Conservation (phyloP, 53 echinoderm and acorn worm genomes). For the Patiria pectinifera region DNA sequence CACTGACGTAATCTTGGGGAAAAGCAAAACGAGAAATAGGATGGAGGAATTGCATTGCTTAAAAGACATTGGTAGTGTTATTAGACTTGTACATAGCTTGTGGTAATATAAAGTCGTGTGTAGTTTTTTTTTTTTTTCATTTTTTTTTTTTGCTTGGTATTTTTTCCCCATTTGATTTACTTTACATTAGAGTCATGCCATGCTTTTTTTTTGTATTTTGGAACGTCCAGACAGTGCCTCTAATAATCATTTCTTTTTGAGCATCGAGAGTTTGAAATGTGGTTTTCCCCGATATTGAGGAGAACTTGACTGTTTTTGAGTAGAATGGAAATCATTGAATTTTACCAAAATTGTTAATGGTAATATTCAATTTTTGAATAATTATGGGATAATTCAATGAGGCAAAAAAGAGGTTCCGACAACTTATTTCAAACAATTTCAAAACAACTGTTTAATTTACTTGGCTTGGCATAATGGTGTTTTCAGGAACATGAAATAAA, state of each 20-base stretch:
- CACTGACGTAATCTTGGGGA: neutral
- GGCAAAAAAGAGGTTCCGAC: neutral
- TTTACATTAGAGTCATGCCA: constrained; percentile 25
- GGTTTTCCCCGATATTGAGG: neutral
- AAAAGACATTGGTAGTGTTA: constrained; percentile 21
- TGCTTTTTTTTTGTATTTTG: neutral
- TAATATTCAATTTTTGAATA: neutral
- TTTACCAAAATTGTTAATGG: neutral
- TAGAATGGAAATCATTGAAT: neutral
- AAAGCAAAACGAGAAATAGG: neutral
- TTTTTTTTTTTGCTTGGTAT: neutral
- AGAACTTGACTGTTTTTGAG: neutral
- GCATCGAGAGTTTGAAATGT: neutral
- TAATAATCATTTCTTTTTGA: neutral
- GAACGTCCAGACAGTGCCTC: constrained; percentile 41
- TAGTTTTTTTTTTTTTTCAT: neutral
- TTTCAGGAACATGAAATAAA: too few relatives aligned
- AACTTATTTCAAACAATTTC: too few relatives aligned
- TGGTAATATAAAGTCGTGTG: constrained; percentile 40
- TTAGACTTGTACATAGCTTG: constrained; percentile 57
- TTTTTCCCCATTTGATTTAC: neutral
- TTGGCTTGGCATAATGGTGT: too few relatives aligned
- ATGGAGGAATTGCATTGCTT: neutral
- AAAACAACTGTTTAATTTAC: too few relatives aligned
- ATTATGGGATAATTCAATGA: neutral